Evolutionary conservation across 2,797 vertebrate genomes (phyloP), one percentile per base, ranked within the genome.

Genomic region (Morelia viridis): DNA sequence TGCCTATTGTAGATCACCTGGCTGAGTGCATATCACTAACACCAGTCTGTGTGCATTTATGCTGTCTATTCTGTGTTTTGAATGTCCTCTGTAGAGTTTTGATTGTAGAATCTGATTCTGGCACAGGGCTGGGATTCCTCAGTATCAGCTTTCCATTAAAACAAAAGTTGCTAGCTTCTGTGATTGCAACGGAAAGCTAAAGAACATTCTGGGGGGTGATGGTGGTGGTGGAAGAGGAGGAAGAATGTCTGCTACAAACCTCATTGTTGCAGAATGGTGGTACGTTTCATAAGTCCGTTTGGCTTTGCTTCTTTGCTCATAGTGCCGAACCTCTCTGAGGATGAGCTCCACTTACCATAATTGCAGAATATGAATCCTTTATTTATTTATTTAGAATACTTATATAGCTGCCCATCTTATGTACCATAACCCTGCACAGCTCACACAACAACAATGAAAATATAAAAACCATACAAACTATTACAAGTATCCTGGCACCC

Each of bases 111-210:
- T 85, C 80, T 92, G 88, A 19, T 88, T 89, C 19, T 89, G 80
- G 62, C 62, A 62, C 61, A 68, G 35, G 35, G 24, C 17, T 10
- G 17, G 91, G 53, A 89, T 92, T 92, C 87, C 91, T 68, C 24
- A 50, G 26, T 46, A 46, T 92, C 80, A 89, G 26, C 26, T 92
- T 92, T 89, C 88, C 84, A 46, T 46, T 89, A 26, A 92, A 92
- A 85, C 80, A 89, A 89, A 57, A 31, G 35, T 85, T 89, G 46
- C 31, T 65, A 85, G 35, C 19, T 88, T 85, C 65, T 64, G 58
- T 89, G 62, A 85, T 50, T 85, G 53, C n/a, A 19, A 50, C 5
- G 31, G 13, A 35, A 64, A 91, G n/a, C 58, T 28, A 35, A 1
- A 62, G 56, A 61, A 91, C 58, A 53, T 91, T 87, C 13, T 80